Conservation (phyloP, 2,797 vertebrate genomes). For the Lithobates pipiens region DNA sequence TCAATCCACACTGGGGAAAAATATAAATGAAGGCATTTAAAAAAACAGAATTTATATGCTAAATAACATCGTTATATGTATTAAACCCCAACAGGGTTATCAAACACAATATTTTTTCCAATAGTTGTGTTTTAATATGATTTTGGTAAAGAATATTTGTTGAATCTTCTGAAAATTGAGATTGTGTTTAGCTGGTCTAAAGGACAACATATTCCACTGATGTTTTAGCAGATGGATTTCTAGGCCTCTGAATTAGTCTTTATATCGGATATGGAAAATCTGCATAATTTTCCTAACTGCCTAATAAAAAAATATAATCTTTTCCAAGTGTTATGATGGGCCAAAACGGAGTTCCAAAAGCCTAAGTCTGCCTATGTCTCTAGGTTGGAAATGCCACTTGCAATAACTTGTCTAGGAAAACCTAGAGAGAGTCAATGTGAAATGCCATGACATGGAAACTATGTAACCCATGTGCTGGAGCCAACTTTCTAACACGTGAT, state of each 20-base stretch:
- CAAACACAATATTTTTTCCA: too few species aligned
- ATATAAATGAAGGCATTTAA: too few species aligned
- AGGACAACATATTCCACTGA: neutral
- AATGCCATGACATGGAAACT: slow-evolving; percentile 35
- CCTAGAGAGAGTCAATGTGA: slow-evolving; percentile 24
- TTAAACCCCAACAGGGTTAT: neutral
- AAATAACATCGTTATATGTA: neutral
- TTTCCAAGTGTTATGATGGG: neutral
- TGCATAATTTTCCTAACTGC: neutral
- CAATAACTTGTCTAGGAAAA: slow-evolving; percentile 23
- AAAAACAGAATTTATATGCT: too few species aligned
- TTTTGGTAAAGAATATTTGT: too few species aligned
- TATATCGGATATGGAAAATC: neutral
- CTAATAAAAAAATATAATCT: neutral
- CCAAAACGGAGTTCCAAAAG: neutral
- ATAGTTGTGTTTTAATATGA: too few species aligned
- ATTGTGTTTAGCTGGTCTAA: neutral
- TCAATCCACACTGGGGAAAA: too few species aligned
- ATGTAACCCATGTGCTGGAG: slow-evolving; percentile 54
- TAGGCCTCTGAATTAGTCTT: neutral
- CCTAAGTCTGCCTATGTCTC: neutral
- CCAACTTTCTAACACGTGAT: slow-evolving; percentile 62
- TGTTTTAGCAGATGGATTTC: neutral
- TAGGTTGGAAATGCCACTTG: neutral
- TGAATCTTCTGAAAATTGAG: too few species aligned